Base-by-base conservation (phyloP, 1,140 invertebrate species). In the Galleria mellonella region DNA sequence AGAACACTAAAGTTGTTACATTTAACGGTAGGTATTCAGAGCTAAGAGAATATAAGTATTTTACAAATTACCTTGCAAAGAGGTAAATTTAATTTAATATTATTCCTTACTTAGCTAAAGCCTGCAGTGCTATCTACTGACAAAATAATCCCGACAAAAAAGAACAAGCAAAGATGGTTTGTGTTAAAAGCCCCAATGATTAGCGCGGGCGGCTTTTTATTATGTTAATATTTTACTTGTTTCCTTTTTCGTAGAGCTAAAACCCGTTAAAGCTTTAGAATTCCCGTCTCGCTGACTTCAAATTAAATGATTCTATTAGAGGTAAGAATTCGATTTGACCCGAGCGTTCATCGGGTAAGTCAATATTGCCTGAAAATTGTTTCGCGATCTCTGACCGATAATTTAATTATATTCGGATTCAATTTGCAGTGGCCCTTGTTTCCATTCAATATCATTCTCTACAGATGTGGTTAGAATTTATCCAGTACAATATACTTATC, bases 361-460 rank as follows among this genome's bases (percentile, higher is more conserved):
- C 47, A 63, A 63, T 61, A 56, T 58, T 60, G 56, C 47, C 42
- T 31, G 61, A 60, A 67, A 67, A 55, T 63, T 63, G 64, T 58
- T 67, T 58, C 42, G 43, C 46, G 49, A 67, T 60, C 47, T 51
- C 23, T 38, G 36, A 15, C 47, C 54, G 39, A 53, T 57, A 60
- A 63, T 67, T 61, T 41, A 61, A 61, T 58, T 63, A 63, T 54
- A 54, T 56, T 28, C 46, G 51, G 45, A 62, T 62, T 56, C 46
- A 56, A 59, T 58, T 55, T 37, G 47, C 41, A 13, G 30, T 29
- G 32, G 44, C 33, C 38, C 43, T 57, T 61, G 52, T 59, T 56
- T 48, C 48, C 42, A 41, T 17, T 17, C 23, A 43, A 10, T 51
- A 33, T 52, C 45, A 56, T 23, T 23, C 39, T n/a, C 32, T 12